Evolutionary conservation across 2,113 vertebrate species (phyloP), one percentile per base, ranked within the genome.

Genomic region (Zapornia atra): DNA sequence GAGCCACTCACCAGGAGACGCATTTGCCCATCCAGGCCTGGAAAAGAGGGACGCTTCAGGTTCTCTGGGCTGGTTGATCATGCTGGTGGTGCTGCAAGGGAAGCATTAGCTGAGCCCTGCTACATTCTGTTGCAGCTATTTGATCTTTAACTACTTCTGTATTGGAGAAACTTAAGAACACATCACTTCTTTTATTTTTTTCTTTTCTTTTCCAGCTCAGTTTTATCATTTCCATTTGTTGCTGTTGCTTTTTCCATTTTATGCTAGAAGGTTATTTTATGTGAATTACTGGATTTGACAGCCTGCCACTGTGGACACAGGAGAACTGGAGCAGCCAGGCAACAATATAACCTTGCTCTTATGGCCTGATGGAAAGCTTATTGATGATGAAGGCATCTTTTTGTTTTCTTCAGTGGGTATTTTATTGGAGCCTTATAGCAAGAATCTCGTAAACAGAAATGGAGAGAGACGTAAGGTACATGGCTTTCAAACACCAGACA

Each of bases 151-250:
- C 21, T 79, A 26, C 26, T 60, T 57, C 19, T 10, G 4, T 21
- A 70, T 38, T 24, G 54, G 15, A 82, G 59, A 94, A 90, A 73
- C 15, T 65, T 68, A 36, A 78, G 56, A 73, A 73, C 9, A 75
- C 33, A 66, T 28, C 18, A 40, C 25, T 68, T 7, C 3, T 24
- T 73, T 34, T 33, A 29, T n/a, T 34, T 36, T 29, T 38, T 36
- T 44, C 26, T 21, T 40, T 51, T 13, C 3, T 36, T 80, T 50
- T 44, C 1, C 7, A 7, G 44, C 14, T n/a, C 2, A 1, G 12
- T 88, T 88, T 79, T 88, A 91, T 91, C 4, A 38, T 77, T 76
- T 88, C 28, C n/a, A 76, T 79, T 92, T 90, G 51, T 72, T 87
- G 26, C 26, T 63, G 33, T 54, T 87, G 36, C 26, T 65, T 91